Base-by-base conservation (phyloP, 2,797 vertebrate species). In the Mycteria americana region DNA sequence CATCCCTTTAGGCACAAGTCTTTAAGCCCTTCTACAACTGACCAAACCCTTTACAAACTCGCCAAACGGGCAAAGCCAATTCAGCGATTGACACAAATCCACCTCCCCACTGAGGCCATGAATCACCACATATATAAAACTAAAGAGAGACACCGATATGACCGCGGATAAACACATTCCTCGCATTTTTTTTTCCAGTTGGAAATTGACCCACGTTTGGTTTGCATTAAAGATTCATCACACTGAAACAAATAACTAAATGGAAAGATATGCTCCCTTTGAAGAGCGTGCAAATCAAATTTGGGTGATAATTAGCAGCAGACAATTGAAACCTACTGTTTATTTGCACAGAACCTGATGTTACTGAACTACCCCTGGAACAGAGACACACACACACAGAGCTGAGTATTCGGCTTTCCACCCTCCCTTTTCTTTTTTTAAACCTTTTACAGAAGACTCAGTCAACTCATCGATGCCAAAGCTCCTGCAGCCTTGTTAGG, bases 271-370 rank as follows among this genome's bases (percentile, higher is more conserved):
- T 62, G 89, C 82, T 16, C 74, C 92, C 96, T 98, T 98, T 98
- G 98, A 98, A 98, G 97, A 97, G 92, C 28, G 4, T 93, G 91
- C 95, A 97, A 98, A 98, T 98, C 96, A 92, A 96, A 97, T 96
- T 91, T 96, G 46, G 96, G 92, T 90, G 97, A 96, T 97, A 97
- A 98, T 98, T 97, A 97, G 91, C 95, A 96, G 95, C 97, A 98
- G 97, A 96, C 96, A 97, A 63, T 87, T 95, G 90, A 96, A 97
- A 95, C 87, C 80, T 68, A 78, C 85, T 91, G 96, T 96, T 98
- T 97, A 97, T 98, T 96, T 97, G 92, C 86, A 90, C 74, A 91
- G 88, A 95, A 85, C 35, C 45, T 72, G 67, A 88, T 41, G 87
- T 72, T 82, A 35, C 88, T 30, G 62, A 54, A 37, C 48, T 62